Evolutionary conservation across 2,888 invertebrate genomes (phyloP).

Genomic region (Octonoba sinensis): DNA sequence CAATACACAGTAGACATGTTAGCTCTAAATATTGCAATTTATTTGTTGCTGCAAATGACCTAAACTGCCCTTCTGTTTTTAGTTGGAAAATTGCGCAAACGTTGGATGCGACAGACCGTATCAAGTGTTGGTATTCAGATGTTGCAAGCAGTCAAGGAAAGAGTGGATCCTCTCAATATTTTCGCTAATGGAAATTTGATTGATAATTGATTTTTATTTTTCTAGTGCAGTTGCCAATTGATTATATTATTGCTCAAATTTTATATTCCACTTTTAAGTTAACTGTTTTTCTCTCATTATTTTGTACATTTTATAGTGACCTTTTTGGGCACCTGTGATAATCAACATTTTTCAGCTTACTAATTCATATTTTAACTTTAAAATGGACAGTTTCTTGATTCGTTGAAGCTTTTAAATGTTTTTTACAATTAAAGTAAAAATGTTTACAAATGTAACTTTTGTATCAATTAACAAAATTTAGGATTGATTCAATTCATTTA

Average conservation of each 20-base stretch:
- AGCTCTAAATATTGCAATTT: too few relatives aligned
- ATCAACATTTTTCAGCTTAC: too few relatives aligned
- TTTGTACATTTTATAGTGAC: background rate
- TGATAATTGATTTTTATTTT: conserved; percentile 7
- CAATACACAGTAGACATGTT: too few relatives aligned
- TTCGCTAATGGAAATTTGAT: conserved; percentile 90
- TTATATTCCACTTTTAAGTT: background rate
- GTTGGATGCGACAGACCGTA: conserved; percentile 88
- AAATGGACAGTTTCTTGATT: too few relatives aligned
- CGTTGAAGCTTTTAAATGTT: too few relatives aligned
- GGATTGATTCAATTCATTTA: too few relatives aligned
- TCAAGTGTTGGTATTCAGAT: conserved; percentile 84
- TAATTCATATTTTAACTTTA: too few relatives aligned
- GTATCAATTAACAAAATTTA: too few relatives aligned
- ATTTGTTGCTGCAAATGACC: too few relatives aligned
- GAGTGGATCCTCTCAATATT: conserved; percentile 93
- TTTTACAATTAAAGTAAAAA: too few relatives aligned
- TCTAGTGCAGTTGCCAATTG: background rate
- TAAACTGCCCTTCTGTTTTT: conserved; percentile 35
- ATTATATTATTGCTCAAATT: conserved; percentile 8
- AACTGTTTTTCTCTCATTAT: background rate
- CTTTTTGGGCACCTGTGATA: too few relatives aligned
- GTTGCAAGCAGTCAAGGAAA: conserved; percentile 84
- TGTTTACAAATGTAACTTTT: too few relatives aligned
- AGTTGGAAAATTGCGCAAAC: conserved; percentile 89